Base-by-base conservation (phyloP, 2,113 vertebrate species). In the Indri indri region DNA sequence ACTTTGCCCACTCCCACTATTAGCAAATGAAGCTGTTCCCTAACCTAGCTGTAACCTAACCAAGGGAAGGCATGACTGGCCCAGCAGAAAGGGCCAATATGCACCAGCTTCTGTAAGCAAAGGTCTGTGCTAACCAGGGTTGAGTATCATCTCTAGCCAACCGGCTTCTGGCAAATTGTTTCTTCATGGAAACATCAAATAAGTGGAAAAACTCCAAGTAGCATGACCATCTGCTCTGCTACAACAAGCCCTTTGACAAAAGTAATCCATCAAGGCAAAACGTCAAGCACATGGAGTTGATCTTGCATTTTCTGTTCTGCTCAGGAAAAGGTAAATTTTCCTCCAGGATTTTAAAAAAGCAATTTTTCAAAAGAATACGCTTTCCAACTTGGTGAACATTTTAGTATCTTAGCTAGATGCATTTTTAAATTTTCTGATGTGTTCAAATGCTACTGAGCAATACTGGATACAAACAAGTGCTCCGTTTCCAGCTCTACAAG, bases 101-200 rank as follows among this genome's bases (percentile, higher is more conserved):
- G 71, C 82, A 63, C 54, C 40, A 91, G 81, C 61, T 91, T 92
- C 92, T 65, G 54, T 18, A 77, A 90, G 23, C 61, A 37, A 84
- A 91, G 52, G 85, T 40, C 94, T 88, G 88, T 6, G 70, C 80
- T 88, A 80, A 91, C 40, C 83, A 54, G 42, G 42, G 37, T 84
- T 89, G 30, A 74, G 77, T 5, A 92, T 89, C 96, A 63, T 76
- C 45, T 89, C 86, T 68, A 63, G 70, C 1, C 40, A 87, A 85
- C 81, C 90, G 90, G 91, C 86, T 95, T 93, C 94, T 81, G 85
- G 96, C 47, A 84, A 88, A 97, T 22, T 6, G 45, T 81, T 95
- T 97, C 94, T 94, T 98, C 95, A 88, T 57, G 93, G 86, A 95
- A 71, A 95, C 84, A 92, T 80, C 61, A 95, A 86, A 65, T 66